These are phyloP conservation scores for Alcedo quadribrachys DNA, from an alignment of 2,797 vertebrate genomes.

Conservation along the genomic window DNA sequence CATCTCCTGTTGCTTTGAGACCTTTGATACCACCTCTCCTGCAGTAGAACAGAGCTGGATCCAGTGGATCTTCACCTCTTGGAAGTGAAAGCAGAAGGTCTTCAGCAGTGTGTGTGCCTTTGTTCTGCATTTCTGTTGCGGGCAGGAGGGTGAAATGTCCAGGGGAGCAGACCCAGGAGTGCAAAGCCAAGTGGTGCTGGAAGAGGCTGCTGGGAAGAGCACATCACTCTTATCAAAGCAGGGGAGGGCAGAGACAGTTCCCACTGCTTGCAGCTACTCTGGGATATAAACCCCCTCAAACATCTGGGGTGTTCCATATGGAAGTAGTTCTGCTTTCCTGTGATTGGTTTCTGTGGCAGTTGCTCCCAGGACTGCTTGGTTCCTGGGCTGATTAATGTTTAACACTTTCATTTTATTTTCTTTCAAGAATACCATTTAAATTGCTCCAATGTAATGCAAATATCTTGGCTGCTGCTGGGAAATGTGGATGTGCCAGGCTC, in stretches of 20 bases:
- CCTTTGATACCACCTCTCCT: not conserved
- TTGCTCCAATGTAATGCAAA: not conserved
- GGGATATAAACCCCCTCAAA: too few species aligned
- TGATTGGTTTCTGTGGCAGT: not conserved
- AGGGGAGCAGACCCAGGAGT: not conserved
- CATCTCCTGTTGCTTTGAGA: not conserved
- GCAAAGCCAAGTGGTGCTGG: not conserved
- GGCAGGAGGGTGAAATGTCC: not conserved
- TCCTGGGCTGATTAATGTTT: not conserved
- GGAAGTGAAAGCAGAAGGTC: not conserved
- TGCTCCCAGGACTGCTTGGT: not conserved
- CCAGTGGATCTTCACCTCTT: not conserved
- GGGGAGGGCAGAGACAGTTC: not conserved
- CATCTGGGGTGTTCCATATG: not conserved
- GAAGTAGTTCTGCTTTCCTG: not conserved
- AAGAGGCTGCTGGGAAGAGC: not conserved
- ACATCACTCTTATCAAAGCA: fast-evolving
- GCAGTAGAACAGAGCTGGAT: not conserved
- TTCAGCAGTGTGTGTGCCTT: not conserved
- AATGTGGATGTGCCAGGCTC: not conserved
- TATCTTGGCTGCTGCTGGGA: not conserved
- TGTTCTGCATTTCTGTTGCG: not conserved
- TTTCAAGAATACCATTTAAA: not conserved
- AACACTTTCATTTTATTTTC: not conserved
- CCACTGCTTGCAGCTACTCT: not conserved